These are phyloP conservation scores for Acleris literana DNA, from an alignment of 2,888 invertebrate species.

Conservation along the genomic window DNA sequence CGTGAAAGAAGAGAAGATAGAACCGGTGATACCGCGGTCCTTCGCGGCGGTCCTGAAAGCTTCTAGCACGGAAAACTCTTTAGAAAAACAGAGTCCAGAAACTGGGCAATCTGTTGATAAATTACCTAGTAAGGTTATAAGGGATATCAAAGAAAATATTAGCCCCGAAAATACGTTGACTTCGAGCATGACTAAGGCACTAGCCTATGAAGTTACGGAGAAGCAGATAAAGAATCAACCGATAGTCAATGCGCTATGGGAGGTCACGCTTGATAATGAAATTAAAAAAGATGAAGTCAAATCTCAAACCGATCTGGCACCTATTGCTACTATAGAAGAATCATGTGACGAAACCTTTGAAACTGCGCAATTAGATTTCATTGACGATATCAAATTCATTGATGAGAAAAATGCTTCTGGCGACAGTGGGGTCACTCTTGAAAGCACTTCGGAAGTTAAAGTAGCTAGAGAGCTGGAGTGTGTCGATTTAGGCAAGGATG, in stretches of 20 bases:
- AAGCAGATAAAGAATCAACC: slow-evolving; percentile 58
- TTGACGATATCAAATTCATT: slow-evolving; percentile 61
- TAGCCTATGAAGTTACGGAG: slow-evolving; percentile 65
- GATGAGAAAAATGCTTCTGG: slow-evolving; percentile 49
- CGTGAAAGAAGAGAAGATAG: slow-evolving; percentile 51
- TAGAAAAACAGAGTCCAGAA: slow-evolving; percentile 74
- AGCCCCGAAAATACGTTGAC: slow-evolving; percentile 85
- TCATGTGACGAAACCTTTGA: slow-evolving; percentile 63
- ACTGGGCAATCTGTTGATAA: slow-evolving; percentile 72
- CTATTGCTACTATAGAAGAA: slow-evolving; percentile 75
- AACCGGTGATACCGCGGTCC: slow-evolving; percentile 63
- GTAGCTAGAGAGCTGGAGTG: slow-evolving; percentile 49
- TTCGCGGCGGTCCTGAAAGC: slow-evolving; percentile 76
- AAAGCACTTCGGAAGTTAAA: slow-evolving; percentile 40
- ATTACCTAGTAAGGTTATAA: slow-evolving; percentile 81
- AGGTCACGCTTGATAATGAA: slow-evolving; percentile 55
- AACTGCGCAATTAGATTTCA: slow-evolving; percentile 56
- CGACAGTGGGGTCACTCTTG: slow-evolving; percentile 46
- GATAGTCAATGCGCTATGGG: slow-evolving; percentile 54
- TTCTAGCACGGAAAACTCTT: slow-evolving; percentile 71
- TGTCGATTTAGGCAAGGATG: slow-evolving; percentile 74
- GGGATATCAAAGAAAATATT: slow-evolving; percentile 85
- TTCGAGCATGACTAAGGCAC: slow-evolving; percentile 68
- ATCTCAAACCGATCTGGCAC: slow-evolving; percentile 61
- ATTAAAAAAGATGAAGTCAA: slow-evolving; percentile 56